phyloP scores from a whole-genome alignment of 2,113 vertebrate genomes.

The Cyanoderma ruficeps region DNA sequence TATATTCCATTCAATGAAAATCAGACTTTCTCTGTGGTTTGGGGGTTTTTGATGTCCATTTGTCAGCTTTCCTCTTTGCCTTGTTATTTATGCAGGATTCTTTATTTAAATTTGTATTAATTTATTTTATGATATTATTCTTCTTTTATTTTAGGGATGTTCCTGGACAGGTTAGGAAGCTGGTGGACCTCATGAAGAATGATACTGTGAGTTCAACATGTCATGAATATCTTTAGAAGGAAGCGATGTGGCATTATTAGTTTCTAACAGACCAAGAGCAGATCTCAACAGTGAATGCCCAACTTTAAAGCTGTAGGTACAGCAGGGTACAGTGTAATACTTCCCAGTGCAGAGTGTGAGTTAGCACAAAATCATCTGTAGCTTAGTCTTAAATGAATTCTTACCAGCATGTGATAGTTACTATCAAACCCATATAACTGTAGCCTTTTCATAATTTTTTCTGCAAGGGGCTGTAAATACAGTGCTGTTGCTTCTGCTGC shows the following conservation, averaged over 20 bases:
- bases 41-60: neutral
- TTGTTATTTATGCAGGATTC: neutral
- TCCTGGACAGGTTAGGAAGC: conserved; percentile 44
- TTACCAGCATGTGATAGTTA: neutral
- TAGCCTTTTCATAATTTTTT: neutral
- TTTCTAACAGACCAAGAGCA: neutral
- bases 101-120: neutral
- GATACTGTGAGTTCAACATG: conserved; percentile 58
- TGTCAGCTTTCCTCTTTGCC: neutral
- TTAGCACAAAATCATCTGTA: neutral
- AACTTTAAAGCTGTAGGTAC: neutral
- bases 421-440: neutral
- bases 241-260: neutral
- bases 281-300: neutral
- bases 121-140: neutral
- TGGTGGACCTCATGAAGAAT: conserved; percentile 71
- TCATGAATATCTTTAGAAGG: neutral
- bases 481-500: neutral
- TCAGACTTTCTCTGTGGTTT: neutral
- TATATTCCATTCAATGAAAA: neutral
- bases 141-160: conserved; percentile 52
- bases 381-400: neutral
- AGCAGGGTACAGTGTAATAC: neutral
- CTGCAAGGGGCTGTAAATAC: neutral
- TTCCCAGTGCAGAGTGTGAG: neutral